phyloP scores from a whole-genome alignment of 2,113 vertebrate genomes.

The Mustela lutreola region DNA sequence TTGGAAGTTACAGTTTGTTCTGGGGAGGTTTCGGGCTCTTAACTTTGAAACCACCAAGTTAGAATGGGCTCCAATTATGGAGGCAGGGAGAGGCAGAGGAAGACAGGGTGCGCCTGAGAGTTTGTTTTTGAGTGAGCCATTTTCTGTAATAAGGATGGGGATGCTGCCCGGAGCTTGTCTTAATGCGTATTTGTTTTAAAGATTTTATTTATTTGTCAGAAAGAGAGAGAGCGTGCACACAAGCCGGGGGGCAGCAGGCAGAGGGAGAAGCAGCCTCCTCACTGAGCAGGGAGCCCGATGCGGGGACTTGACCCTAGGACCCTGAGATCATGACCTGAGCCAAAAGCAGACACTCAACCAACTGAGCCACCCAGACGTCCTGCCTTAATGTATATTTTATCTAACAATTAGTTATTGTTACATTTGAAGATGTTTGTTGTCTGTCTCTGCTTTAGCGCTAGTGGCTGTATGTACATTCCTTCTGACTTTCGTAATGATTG shows the following conservation, averaged over 20 bases:
- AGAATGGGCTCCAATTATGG: slow-evolving; percentile 59
- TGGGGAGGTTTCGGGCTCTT: slow-evolving; percentile 81
- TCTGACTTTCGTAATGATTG: neutral
- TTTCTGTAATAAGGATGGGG: neutral
- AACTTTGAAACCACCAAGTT: slow-evolving; percentile 79
- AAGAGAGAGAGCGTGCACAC: neutral
- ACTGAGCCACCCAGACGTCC: neutral
- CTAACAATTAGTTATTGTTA: neutral
- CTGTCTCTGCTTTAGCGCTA: neutral
- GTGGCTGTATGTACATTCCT: neutral
- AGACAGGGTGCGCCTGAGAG: neutral
- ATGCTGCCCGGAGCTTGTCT: neutral
- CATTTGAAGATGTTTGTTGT: neutral
- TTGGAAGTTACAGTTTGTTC: slow-evolving; percentile 80
- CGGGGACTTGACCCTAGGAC: neutral
- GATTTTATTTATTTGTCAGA: neutral
- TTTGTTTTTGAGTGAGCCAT: neutral
- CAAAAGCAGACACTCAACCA: neutral
- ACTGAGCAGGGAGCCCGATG: too few relatives aligned
- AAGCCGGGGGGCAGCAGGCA: too few relatives aligned
- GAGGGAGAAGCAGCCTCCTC: neutral
- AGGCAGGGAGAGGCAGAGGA: neutral
- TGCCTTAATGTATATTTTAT: neutral
- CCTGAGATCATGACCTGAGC: neutral
- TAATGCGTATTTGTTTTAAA: neutral